Evolutionary conservation across 2,888 invertebrate genomes (phyloP), one percentile per base, ranked within the genome.

Genomic region (Stenodema calcarata): DNA sequence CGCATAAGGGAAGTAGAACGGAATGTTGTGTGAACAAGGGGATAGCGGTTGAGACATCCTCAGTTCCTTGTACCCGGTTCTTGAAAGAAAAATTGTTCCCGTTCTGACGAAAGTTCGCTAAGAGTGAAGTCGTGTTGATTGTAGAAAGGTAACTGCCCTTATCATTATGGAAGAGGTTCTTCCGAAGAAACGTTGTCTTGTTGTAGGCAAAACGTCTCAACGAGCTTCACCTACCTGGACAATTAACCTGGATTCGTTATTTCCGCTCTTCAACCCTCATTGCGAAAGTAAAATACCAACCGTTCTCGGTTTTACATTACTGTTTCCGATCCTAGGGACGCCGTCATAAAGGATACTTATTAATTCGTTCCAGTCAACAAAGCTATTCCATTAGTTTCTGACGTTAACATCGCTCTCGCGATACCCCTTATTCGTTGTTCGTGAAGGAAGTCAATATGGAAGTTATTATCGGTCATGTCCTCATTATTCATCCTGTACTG

Each of bases 381-480:
- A 62, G 11, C 23, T 18, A 62, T 62, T 62, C 73, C 73, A 35
- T 73, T 30, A n/a, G 14, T 73, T 30, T 16, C 0, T 9, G 30
- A 23, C 70, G 70, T 70, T 41, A 18, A n/a, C 62, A 62, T 62
- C 3, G 4, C 23, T 18, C 27, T 0, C n/a, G 62, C 23, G 18
- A 62, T 2, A 23, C 18, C 62, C 23, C 18, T 9, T 62, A 62
- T 62, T 23, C 62, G 62, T 62, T 62, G 23, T 62, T 73, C 14
- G n/a, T 73, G 35, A 44, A 27, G 78, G 78, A 78, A 78, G 78
- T 78, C 78, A 78, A 78, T 78, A 44, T 78, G 78, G 78, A 78
- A 78, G 78, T 78, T 44, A 78, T 78, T 78, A 78, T 78, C 78
- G 78, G 62, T 41, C 78, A 44, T 44, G 44, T 44, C 78, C 78